phyloP scores from a whole-genome alignment of 2,888 invertebrate species.

The Amorpha juglandis region DNA sequence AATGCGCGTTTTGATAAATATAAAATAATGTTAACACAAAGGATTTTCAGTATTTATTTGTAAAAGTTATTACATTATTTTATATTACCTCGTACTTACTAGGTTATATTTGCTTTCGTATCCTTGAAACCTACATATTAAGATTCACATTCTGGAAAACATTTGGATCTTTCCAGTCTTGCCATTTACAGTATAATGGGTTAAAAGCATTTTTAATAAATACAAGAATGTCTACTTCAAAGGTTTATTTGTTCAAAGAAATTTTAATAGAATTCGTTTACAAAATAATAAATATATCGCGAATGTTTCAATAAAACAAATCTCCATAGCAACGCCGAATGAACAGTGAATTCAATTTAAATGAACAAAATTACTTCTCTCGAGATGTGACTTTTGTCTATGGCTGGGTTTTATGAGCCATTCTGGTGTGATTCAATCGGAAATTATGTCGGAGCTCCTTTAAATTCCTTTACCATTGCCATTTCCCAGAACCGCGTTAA shows the following conservation, averaged over 20 bases:
- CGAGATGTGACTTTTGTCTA: conserved; percentile 1
- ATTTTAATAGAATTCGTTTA: neutral
- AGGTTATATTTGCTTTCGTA: too few species aligned
- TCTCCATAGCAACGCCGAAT: neutral
- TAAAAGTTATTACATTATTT: too few species aligned
- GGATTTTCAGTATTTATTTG: too few species aligned
- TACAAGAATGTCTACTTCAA: neutral
- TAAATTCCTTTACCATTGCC: neutral
- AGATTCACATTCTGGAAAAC: neutral
- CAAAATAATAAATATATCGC: neutral
- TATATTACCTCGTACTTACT: too few species aligned
- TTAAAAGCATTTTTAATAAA: neutral
- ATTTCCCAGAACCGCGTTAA: conserved; percentile 5
- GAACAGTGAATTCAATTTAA: conserved; percentile 18
- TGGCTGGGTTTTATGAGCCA: conserved; percentile 19
- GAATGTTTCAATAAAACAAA: neutral
- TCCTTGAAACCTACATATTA: too few species aligned
- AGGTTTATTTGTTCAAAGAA: neutral
- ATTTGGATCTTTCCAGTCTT: neutral
- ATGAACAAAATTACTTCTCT: conserved; percentile 24
- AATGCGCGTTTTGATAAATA: too few species aligned
- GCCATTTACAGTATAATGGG: neutral
- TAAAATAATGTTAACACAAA: too few species aligned
- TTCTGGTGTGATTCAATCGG: conserved; percentile 21
- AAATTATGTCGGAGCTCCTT: conserved; percentile 7